These are phyloP conservation scores for Epinephelus moara DNA, from an alignment of 2,113 vertebrate genomes.

Conservation along the genomic window DNA sequence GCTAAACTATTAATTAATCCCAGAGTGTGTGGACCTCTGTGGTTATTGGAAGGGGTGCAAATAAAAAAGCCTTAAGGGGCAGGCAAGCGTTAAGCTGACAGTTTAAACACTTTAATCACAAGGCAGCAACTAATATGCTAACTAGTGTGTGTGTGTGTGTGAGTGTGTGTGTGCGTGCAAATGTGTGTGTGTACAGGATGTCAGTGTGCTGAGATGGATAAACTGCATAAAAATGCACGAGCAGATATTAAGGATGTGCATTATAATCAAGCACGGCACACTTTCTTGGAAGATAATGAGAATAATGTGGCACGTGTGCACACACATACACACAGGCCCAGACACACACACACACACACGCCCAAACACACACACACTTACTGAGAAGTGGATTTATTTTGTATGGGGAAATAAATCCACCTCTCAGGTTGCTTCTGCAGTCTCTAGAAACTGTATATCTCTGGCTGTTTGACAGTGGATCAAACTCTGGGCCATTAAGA, in stretches of 20 bases:
- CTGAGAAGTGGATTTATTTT: slow-evolving; percentile 43
- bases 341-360: not conserved
- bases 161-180: not conserved
- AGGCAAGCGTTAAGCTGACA: slow-evolving; percentile 38
- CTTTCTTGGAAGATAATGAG: slow-evolving; percentile 14
- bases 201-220: slow-evolving; percentile 3
- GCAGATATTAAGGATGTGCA: slow-evolving; percentile 24
- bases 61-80: slow-evolving; percentile 17
- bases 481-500: slow-evolving; percentile 66
- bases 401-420: slow-evolving; percentile 45
- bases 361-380: slow-evolving; percentile 5
- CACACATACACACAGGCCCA: not conserved
- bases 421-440: slow-evolving; percentile 38
- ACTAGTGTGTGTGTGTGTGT: slow-evolving; percentile 13
- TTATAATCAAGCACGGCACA: slow-evolving; percentile 26
- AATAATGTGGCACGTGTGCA: slow-evolving; percentile 7
- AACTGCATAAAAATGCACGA: slow-evolving; percentile 22
- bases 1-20: slow-evolving; percentile 72
- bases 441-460: slow-evolving; percentile 62
- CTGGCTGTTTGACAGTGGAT: slow-evolving; percentile 65
- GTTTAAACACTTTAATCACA: slow-evolving; percentile 64
- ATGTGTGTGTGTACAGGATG: not conserved
- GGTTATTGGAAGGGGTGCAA: slow-evolving; percentile 11
- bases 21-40: slow-evolving; percentile 35
- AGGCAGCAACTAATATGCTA: slow-evolving; percentile 24